phyloP scores from a whole-genome alignment of 2,113 vertebrate species.

The Tupaia tana region DNA sequence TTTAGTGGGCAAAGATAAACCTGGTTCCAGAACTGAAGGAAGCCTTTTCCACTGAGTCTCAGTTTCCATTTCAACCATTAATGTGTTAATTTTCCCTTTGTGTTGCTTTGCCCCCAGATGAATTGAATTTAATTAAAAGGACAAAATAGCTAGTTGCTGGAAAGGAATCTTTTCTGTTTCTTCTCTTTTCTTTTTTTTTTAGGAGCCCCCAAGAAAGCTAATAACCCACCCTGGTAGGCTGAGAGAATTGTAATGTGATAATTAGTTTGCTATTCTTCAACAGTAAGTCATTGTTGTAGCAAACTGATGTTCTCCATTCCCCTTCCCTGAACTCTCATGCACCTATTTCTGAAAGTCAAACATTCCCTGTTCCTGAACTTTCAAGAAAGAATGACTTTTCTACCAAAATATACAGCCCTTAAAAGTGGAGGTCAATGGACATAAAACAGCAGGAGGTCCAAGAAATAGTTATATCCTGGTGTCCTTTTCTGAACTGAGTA shows the following conservation, averaged over 20 bases:
- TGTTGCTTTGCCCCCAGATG: background rate
- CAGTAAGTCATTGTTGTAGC: slow-evolving; percentile 31
- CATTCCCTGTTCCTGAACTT: background rate
- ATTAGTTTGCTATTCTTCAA: slow-evolving; percentile 65
- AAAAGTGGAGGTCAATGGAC: background rate
- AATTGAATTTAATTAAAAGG: slow-evolving; percentile 58
- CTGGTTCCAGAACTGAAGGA: slow-evolving; percentile 30
- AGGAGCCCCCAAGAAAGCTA: slow-evolving; percentile 29
- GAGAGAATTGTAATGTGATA: slow-evolving; percentile 48
- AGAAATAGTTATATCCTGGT: background rate
- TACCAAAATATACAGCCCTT: slow-evolving; percentile 26
- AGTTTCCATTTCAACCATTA: slow-evolving; percentile 46
- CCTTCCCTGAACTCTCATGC: background rate
- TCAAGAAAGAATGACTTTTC: background rate
- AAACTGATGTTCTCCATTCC: background rate
- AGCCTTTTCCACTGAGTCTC: background rate
- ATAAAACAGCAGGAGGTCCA: background rate
- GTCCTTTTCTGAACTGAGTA: background rate
- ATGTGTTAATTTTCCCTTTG: slow-evolving; percentile 43
- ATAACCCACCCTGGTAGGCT: slow-evolving; percentile 41
- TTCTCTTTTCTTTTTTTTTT: background rate
- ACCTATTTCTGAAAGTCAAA: slow-evolving; percentile 54
- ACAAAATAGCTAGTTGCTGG: slow-evolving; percentile 56
- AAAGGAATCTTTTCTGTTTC: slow-evolving; percentile 9
- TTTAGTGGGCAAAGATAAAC: slow-evolving; percentile 32